Conservation (phyloP, 2,113 vertebrate genomes). For the Etheostoma spectabile region DNA sequence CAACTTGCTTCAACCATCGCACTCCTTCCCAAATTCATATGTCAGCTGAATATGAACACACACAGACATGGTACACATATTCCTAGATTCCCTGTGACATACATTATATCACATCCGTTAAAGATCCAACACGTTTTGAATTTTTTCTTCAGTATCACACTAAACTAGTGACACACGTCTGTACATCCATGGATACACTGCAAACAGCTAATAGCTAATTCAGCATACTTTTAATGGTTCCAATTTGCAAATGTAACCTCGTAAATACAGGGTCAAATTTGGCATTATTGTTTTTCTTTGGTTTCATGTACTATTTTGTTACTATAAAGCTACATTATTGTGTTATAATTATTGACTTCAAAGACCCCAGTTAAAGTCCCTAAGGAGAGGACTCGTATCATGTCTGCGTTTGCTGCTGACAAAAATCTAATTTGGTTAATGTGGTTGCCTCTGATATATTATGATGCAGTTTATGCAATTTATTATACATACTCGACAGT, state of each 20-base stretch:
- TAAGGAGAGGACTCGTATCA: neutral
- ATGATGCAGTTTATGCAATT: neutral
- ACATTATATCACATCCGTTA: neutral
- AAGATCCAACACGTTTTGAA: neutral
- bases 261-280: too few relatives aligned
- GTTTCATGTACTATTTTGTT: neutral
- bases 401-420: neutral
- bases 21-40: neutral
- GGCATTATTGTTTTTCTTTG: too few relatives aligned
- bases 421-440: neutral
- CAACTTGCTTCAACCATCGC: too few relatives aligned
- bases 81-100: neutral
- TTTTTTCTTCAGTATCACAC: neutral
- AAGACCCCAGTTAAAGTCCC: neutral
- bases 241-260: too few relatives aligned
- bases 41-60: neutral
- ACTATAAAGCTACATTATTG: neutral
- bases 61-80: neutral
- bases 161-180: neutral
- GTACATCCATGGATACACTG: neutral
- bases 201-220: too few relatives aligned
- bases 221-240: too few relatives aligned
- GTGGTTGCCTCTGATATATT: neutral
- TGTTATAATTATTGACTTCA: neutral
- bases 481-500: neutral